Base-by-base conservation (phyloP, 92 coral and sea anemone species). In the Heteractis magnifica region DNA sequence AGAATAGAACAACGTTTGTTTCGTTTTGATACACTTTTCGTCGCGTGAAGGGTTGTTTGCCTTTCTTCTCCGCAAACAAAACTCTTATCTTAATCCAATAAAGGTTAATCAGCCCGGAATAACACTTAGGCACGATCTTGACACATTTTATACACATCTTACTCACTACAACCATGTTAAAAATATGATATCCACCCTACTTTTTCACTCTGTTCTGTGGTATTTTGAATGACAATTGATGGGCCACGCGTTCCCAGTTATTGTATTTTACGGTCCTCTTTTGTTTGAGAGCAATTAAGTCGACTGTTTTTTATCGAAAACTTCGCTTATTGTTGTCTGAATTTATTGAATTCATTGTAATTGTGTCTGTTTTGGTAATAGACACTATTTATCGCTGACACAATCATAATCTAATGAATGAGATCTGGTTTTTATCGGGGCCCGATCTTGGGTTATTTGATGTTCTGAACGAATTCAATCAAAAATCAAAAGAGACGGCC, bases 21-120 rank as follows among this genome's bases (percentile, higher is more conserved):
- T 68, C 73, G 23, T 68, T 68, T 23, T 48, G 73, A 68, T 68
- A 23, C 73, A 64, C 73, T 11, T 68, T 68, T 68, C 10, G 49
- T 68, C 73, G 73, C 73, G 73, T 68, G 73, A 68, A 74, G 49
- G 78, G 6, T 81, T 81, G 76, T 81, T 81, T 81, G 84, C 56
- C 49, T 81, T 81, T 81, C 73, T 81, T 65, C 70, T 79, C 74
- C 70, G 59, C 70, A 55, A 48, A 64, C 75, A 62, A 79, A 60
- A 34, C 73, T 81, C 84, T 81, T 81, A 81, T 81, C 84, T 81
- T 81, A 81, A 81, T 81, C 84, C 84, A 81, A 81, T 81, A 81
- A 81, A 81, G 64, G 58, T 59, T 81, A 81, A 81, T 81, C 84
- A 75, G 70, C 65, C 73, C 84, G 73, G 73, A 81, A 81, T 52